Conservation (phyloP, 2,888 invertebrate genomes). For the Drosophila leonis region DNA sequence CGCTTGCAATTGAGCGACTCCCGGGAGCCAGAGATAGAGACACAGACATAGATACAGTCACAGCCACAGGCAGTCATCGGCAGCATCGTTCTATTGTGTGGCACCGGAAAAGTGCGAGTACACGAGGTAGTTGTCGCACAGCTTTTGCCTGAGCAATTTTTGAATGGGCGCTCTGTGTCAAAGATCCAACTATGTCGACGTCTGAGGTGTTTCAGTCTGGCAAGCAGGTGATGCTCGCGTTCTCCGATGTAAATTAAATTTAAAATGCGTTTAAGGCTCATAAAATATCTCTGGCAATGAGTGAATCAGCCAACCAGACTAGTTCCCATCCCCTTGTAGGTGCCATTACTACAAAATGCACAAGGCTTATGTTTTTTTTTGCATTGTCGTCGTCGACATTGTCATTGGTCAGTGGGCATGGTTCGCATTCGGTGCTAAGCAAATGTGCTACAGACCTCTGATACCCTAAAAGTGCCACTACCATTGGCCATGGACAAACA, state of each 20-base stretch:
- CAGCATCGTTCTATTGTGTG: conserved; percentile 11
- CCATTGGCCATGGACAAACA: conserved; percentile 44
- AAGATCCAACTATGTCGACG: conserved; percentile 1
- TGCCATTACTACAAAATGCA: conserved; percentile 23
- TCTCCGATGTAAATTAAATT: conserved; percentile 71
- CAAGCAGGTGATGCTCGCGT: conserved; percentile 10
- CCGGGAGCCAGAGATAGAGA: conserved; percentile 16
- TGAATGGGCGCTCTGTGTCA: conserved; percentile 58
- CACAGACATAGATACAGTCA: background rate
- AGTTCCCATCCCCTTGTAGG: conserved; percentile 1
- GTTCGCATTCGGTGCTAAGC: conserved; percentile 16
- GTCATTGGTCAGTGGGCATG: conserved; percentile 42
- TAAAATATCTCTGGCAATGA: conserved; percentile 51
- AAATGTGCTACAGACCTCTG: conserved; percentile 46
- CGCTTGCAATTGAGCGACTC: conserved; percentile 76
- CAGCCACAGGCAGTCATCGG: background rate
- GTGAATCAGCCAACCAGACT: conserved; percentile 22
- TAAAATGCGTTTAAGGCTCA: conserved; percentile 66
- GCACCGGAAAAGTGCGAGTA: conserved; percentile 14
- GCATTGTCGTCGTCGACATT: conserved; percentile 11
- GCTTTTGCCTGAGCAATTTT: conserved; percentile 55
- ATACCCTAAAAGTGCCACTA: conserved; percentile 72
- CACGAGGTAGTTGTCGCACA: conserved; percentile 9
- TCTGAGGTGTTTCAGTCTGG: background rate
- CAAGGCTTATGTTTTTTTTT: conserved; percentile 22